Evolutionary conservation across 1,140 invertebrate species (phyloP), one percentile per base, ranked within the genome.

Genomic region (Drosophila parabipectinata): DNA sequence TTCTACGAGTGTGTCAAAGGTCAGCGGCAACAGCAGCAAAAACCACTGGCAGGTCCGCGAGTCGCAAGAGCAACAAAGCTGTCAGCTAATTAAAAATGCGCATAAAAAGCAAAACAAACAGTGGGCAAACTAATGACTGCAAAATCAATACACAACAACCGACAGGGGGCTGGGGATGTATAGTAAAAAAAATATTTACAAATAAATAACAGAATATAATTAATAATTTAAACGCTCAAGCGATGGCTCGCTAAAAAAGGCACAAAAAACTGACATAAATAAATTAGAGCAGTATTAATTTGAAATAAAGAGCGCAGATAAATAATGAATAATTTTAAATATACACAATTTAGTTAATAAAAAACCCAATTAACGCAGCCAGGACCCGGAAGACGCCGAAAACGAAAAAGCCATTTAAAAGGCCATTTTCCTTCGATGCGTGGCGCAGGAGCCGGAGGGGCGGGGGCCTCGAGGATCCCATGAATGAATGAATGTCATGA

Each of bases 401-500:
- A 15, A 41, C 54, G 62, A 71, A 61, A 64, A 69, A 53, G 53
- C 74, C 64, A 80, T 85, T 80, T 75, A 77, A 75, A 78, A 68
- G 73, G 44, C 71, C 68, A 78, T 81, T 71, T 72, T 18, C 21
- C 21, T 21, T 21, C 21, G 21, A 2, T 0, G 21, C 1, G n/a
- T 39, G 8, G 8, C 4, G 0, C 12, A n/a, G 41, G 26, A 45
- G 26, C 28, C 7, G 45, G 51, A 26, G 50, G 59, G 37, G 61
- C 47, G 39, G 51, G 44, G 7, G 50, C 12, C 28, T n/a, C 57
- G 59, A 69, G 48, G 58, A 61, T 67, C 74, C 64, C 74, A 82
- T 85, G 82, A 85, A 87, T 87, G 81, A 85, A 85, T 85, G 74
- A 85, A 85, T 85, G 82, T 82, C 82, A 87, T 85, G 82, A 87